Evolutionary conservation across 1,140 invertebrate species (phyloP).

Genomic region (Physella acuta): DNA sequence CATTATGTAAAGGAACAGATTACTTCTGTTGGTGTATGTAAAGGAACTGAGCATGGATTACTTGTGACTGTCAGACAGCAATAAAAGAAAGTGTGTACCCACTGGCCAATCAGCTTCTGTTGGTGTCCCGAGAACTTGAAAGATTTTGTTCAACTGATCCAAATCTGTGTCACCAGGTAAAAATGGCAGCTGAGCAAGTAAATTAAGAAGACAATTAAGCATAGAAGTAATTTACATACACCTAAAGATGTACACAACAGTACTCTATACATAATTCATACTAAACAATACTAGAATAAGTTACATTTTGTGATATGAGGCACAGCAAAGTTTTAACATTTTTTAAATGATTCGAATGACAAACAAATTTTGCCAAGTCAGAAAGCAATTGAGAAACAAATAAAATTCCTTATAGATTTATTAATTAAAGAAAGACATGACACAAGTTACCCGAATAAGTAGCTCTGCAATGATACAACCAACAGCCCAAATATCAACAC

Average conservation of each 20-base stretch:
- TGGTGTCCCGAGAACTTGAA: constrained; percentile 88
- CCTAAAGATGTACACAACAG: no score
- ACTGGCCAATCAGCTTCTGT: constrained; percentile 83
- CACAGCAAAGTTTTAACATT: no score
- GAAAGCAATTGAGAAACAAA: no score
- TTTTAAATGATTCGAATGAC: neutral
- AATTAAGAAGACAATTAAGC: constrained; percentile 8
- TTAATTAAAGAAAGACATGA: neutral
- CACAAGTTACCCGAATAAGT: constrained; percentile 68
- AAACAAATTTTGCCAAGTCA: neutral
- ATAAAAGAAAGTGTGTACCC: no score
- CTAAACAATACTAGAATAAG: no score
- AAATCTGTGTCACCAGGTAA: constrained; percentile 95
- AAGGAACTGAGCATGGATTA: no score
- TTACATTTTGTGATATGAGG: no score
- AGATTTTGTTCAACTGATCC: constrained; percentile 93
- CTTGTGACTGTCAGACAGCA: no score
- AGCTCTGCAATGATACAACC: constrained; percentile 98
- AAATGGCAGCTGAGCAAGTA: constrained; percentile 73
- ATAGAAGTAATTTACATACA: no score
- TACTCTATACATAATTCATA: no score
- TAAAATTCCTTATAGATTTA: neutral
- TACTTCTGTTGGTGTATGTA: no score
- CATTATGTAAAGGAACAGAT: no score
- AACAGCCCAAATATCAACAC: constrained; percentile 98